These are phyloP conservation scores for Drosophila rufa DNA, from an alignment of 1,140 invertebrate species.

Conservation along the genomic window DNA sequence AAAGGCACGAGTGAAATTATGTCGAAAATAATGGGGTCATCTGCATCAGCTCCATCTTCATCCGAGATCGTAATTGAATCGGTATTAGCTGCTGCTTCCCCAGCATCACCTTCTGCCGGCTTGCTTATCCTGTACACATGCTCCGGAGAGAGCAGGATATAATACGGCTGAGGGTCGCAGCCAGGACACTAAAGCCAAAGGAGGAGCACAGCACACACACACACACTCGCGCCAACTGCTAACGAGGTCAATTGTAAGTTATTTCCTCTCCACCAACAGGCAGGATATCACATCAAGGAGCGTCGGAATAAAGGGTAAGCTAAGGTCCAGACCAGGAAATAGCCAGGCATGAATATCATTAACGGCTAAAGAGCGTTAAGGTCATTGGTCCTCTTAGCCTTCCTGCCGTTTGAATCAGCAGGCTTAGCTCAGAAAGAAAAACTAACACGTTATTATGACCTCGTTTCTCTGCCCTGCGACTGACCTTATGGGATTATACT, in stretches of 20 bases:
- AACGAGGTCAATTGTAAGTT: slow-evolving; percentile 83
- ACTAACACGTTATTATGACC: slow-evolving; percentile 40
- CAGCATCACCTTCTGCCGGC: slow-evolving; percentile 20
- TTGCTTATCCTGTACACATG: slow-evolving; percentile 32
- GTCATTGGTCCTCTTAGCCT: slow-evolving; percentile 42
- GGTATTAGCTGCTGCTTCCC: slow-evolving; percentile 52
- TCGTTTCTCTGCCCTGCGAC: not conserved
- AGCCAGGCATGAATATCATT: slow-evolving; percentile 75
- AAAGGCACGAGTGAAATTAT: slow-evolving; percentile 17
- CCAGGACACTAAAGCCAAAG: slow-evolving; percentile 66
- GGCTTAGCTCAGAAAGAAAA: slow-evolving; percentile 28
- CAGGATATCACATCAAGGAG: slow-evolving; percentile 35
- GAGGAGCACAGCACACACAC: slow-evolving; percentile 45
- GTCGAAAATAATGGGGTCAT: slow-evolving; percentile 38
- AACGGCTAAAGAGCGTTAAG: slow-evolving; percentile 68
- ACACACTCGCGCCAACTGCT: slow-evolving; percentile 62
- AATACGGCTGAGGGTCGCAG: slow-evolving; percentile 73
- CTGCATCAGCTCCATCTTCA: slow-evolving; percentile 16
- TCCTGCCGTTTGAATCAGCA: slow-evolving; percentile 7
- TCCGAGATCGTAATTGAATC: slow-evolving; percentile 66
- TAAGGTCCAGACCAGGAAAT: slow-evolving; percentile 64
- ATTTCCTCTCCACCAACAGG: slow-evolving; percentile 62
- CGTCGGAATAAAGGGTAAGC: slow-evolving; percentile 30
- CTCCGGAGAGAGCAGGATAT: slow-evolving; percentile 50
- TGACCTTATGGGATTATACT: not conserved